Conservation (phyloP, 2,888 invertebrate species). For the Temnothorax rugatulus region DNA sequence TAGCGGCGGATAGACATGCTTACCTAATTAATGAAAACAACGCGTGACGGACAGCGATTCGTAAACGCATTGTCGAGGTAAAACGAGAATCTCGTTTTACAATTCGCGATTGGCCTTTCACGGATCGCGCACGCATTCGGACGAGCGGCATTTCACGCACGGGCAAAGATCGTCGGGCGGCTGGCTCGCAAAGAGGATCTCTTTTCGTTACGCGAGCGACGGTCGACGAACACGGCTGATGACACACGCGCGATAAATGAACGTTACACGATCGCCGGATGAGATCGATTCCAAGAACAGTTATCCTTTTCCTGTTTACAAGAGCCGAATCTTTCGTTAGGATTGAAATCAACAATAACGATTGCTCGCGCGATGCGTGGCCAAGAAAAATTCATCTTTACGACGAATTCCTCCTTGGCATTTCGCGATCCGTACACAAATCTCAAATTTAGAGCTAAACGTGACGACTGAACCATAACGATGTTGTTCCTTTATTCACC, state of each 20-base stretch:
- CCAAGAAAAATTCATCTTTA: neutral
- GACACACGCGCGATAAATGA: neutral
- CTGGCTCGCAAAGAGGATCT: neutral
- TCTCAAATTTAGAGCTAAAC: neutral
- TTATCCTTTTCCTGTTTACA: neutral
- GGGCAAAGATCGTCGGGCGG: neutral
- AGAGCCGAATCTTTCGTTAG: neutral
- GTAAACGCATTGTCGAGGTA: neutral
- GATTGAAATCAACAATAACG: neutral
- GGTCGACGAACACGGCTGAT: neutral
- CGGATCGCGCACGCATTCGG: neutral
- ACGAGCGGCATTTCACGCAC: neutral
- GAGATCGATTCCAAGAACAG: neutral
- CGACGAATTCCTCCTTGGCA: neutral
- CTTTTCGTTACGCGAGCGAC: neutral
- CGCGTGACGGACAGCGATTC: conserved; percentile 1
- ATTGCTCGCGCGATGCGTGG: neutral
- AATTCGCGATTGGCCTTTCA: neutral
- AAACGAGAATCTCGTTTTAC: neutral
- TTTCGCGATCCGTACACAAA: neutral
- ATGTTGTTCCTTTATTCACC: neutral
- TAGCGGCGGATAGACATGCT: neutral
- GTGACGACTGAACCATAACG: neutral
- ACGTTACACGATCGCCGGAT: neutral
- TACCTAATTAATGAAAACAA: conserved; percentile 21